Evolutionary conservation across 2,113 vertebrate genomes (phyloP), one percentile per base, ranked within the genome.

Genomic region (Redunca redunca): DNA sequence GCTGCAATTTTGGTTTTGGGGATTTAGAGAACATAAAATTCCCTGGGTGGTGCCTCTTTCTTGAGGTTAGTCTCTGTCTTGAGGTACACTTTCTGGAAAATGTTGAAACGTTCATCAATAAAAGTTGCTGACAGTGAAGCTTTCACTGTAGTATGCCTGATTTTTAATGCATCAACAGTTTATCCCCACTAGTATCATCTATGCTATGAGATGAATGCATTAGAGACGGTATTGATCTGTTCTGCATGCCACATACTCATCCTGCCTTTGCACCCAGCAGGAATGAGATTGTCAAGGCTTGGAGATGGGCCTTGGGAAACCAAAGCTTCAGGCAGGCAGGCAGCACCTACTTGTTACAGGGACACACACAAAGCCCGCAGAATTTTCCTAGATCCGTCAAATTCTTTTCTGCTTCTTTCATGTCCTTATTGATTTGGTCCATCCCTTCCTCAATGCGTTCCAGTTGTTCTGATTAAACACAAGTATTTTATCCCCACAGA

Each of bases 391-490:
- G 99, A 98, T 99, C 99, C 99, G 99, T 99, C 99, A 99, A 99
- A 99, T 99, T 99, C 99, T 99, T 99, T 99, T 99, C 99, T 99
- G 99, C 99, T 99, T 99, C 99, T 99, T 99, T 99, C 99, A 99
- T 99, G 99, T 99, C 99, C 99, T 99, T 99, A 99, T 99, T 99
- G 99, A 99, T 99, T 99, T 99, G 99, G 99, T 99, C 99, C 99
- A 99, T 99, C 99, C 99, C 99, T 99, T 99, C 99, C 99, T 99
- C 99, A 99, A 99, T 99, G 99, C 99, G 99, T 98, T 99, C 99
- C 99, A 99, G 99, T 99, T 99, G 99, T 99, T 99, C 99, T 99
- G 99, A 99, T 99, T 99, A 99, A 99, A 99, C 98, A 99, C 98
- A 99, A 99, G 99, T 99, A 99, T 99, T 99, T 99, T 99, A 99